A percentile compares a stretch with the other conserved stretches of the same genome.
Conservation (phyloP, 1,140 invertebrate species). For the Orchesella cincta region DNA sequence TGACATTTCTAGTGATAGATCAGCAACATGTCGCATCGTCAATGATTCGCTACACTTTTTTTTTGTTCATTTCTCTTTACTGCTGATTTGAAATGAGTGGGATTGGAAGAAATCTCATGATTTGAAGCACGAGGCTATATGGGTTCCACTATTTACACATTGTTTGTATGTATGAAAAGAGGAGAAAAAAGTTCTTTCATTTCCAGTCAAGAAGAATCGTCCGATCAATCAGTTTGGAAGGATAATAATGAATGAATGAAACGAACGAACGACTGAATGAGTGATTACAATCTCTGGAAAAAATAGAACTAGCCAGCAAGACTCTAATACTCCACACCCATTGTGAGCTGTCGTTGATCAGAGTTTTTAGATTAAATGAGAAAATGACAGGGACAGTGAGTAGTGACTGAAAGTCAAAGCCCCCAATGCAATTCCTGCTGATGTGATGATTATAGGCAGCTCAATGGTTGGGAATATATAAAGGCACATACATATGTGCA, state of each 20-base stretch:
- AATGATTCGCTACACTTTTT: conserved; percentile 4
- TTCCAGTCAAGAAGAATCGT: conserved; percentile 42
- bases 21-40: not conserved
- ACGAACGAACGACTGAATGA: conserved; percentile 36
- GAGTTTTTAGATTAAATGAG: not conserved
- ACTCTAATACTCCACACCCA: not conserved
- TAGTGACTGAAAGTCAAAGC: conserved; percentile 19
- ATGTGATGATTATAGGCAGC: conserved; percentile 28
- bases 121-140: not conserved
- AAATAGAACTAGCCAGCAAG: not conserved
- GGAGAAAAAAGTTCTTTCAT: conserved; percentile 41
- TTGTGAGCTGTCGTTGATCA: not conserved
- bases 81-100: not conserved
- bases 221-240: conserved; percentile 46
- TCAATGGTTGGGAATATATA: too few species aligned
- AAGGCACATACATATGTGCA: not conserved
- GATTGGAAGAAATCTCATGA: not conserved
- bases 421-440: conserved; percentile 6
- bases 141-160: not conserved
- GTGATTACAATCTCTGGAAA: conserved; percentile 41
- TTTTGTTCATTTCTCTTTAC: not conserved
- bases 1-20: not conserved
- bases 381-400: conserved; percentile 6
- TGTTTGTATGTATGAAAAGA: conserved; percentile 23
- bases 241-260: conserved; percentile 40